Conservation (phyloP, 2,888 invertebrate species). For the Bembecia ichneumoniformis region DNA sequence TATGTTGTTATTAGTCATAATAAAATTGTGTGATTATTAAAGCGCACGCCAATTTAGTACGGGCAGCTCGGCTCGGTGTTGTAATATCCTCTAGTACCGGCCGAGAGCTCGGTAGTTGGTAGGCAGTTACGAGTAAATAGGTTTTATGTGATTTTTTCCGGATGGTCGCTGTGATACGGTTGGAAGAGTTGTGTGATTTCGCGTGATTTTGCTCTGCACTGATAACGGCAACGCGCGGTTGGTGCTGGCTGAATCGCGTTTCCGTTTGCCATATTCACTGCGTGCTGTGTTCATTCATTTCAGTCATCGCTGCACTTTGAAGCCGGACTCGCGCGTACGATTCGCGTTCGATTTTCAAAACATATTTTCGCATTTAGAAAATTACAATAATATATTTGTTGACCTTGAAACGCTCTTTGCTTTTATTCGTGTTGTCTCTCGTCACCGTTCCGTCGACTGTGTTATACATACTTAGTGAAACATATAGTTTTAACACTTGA, state of each 20-base stretch:
- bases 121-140: neutral
- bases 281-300: constrained; percentile 21
- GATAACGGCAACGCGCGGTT: constrained; percentile 32
- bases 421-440: constrained; percentile 15
- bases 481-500: constrained; percentile 1
- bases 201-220: constrained; percentile 37
- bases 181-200: neutral
- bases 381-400: constrained; percentile 20
- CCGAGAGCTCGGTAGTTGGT: too few relatives aligned
- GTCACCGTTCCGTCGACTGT: neutral
- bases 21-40: too few relatives aligned
- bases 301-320: constrained; percentile 23
- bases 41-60: too few relatives aligned
- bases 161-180: neutral
- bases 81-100: too few relatives aligned
- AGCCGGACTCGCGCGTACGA: constrained; percentile 14
- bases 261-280: constrained; percentile 4
- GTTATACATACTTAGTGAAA: constrained; percentile 1
- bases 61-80: too few relatives aligned
- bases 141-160: neutral
- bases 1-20: too few relatives aligned
- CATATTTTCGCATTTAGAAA: constrained; percentile 47
- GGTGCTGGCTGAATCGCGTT: constrained; percentile 3
- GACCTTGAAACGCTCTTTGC: constrained; percentile 50
- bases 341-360: constrained; percentile 10